These are phyloP conservation scores for Acheta domesticus DNA, from an alignment of 2,888 invertebrate genomes.

Conservation along the genomic window DNA sequence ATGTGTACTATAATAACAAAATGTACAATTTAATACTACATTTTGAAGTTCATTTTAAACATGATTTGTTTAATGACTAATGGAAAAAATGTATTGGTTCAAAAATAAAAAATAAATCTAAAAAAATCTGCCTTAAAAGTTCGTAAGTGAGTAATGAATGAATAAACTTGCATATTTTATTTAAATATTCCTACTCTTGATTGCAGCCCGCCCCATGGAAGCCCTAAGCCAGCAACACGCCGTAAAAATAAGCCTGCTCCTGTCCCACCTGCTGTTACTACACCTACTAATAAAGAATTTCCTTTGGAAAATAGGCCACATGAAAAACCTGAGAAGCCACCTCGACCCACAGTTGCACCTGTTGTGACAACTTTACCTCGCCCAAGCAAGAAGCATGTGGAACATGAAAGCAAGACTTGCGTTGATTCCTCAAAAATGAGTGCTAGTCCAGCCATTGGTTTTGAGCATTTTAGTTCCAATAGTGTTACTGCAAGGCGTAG, in stretches of 20 bases:
- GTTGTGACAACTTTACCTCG: slow-evolving; percentile 59
- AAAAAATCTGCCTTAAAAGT: too few species aligned
- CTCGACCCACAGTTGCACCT: slow-evolving; percentile 56
- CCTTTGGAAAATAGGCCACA: slow-evolving; percentile 54
- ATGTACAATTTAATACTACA: too few species aligned
- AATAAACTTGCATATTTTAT: slow-evolving; percentile 4
- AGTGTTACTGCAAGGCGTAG: neutral
- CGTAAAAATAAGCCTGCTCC: slow-evolving; percentile 68
- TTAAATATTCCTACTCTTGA: slow-evolving; percentile 21
- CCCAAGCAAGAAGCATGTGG: slow-evolving; percentile 52
- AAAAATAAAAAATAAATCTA: too few species aligned
- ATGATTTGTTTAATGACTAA: too few species aligned
- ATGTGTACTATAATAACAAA: too few species aligned
- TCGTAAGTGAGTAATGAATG: too few species aligned
- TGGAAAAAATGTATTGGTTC: too few species aligned
- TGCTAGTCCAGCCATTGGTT: neutral
- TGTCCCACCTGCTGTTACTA: slow-evolving; percentile 34
- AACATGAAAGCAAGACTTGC: neutral
- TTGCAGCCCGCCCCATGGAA: slow-evolving; percentile 64
- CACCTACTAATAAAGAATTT: slow-evolving; percentile 43
- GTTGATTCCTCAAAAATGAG: neutral
- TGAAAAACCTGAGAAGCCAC: slow-evolving; percentile 61
- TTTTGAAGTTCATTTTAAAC: too few species aligned
- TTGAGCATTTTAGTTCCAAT: neutral
- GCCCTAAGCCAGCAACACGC: slow-evolving; percentile 68